Conservation (phyloP, 2,797 vertebrate genomes). For the Rhynchotus rufescens region DNA sequence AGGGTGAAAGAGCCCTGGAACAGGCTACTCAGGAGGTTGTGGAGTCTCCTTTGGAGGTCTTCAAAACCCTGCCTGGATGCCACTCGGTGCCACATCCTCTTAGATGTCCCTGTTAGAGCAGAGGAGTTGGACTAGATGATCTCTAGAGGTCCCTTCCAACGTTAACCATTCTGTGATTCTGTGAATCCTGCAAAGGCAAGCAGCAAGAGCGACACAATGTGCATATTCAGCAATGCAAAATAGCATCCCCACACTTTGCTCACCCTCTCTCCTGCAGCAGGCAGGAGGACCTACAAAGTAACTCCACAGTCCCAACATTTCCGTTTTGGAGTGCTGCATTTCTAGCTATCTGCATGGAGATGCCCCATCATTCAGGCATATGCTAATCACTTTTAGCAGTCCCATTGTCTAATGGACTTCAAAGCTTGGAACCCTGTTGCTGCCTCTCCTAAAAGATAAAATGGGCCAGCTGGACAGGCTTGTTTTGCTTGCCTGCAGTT, state of each 20-base stretch:
- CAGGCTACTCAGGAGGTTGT: too few species aligned
- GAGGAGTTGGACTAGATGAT: too few species aligned
- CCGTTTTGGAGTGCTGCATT: background rate
- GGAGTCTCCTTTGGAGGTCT: too few species aligned
- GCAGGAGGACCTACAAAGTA: background rate
- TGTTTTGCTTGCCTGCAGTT: constrained; percentile 40
- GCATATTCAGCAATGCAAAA: background rate
- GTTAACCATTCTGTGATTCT: too few species aligned
- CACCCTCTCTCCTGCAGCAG: background rate
- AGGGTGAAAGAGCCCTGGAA: too few species aligned
- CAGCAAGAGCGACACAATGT: background rate
- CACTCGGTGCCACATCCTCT: too few species aligned
- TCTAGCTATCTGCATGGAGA: background rate
- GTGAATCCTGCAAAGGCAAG: background rate
- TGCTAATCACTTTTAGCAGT: constrained; percentile 30
- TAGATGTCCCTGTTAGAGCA: too few species aligned
- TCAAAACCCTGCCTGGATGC: too few species aligned
- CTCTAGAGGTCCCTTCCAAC: too few species aligned
- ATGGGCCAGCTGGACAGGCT: background rate
- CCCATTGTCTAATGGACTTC: constrained; percentile 29
- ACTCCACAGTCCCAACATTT: background rate
- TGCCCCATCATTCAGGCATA: background rate
- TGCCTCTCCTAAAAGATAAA: constrained; percentile 21
- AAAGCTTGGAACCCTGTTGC: constrained; percentile 14
- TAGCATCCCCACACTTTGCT: background rate